Base-by-base conservation (phyloP, 2,888 invertebrate species). In the Drosophila limbata region DNA sequence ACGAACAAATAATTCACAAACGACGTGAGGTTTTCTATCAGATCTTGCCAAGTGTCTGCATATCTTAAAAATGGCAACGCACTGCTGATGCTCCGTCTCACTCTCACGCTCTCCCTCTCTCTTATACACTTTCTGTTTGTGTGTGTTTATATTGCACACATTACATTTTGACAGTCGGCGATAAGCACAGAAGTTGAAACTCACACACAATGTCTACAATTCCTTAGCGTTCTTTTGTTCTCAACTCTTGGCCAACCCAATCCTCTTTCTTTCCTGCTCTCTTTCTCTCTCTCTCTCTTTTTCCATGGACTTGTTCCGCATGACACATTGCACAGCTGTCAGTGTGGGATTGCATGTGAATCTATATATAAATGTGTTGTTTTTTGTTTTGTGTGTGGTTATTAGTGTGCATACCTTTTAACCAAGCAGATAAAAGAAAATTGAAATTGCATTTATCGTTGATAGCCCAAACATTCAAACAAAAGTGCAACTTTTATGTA, bases 341-440 rank as follows among this genome's bases (percentile, higher is more conserved):
- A 39, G 17, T 47, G 13, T 19, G 11, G 19, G 15, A 21, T 17
- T 31, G 21, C 55, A 28, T 48, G 5, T 61, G 37, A 37, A 42
- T 19, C 19, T 19, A 42, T 21, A 25, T 5, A 25, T 25, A 25
- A 25, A 25, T 25, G 35, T 47, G 55, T 44, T 28, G 10, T 37
- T 33, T 35, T 39, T 60, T 39, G 8, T 42, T 40, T 17, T 44
- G 39, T 25, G 35, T 40, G 15, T 35, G 39, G 28, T n/a, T 37
- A 57, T 75, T 48, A 42, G 45, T 64, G 48, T 60, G 51, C 48
- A 60, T 52, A 31, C 42, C 63, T 64, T 61, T 69, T 59, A 51
- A 40, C 78, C 50, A 35, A 69, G 55, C 67, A 59, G 69, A 69
- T 81, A 74, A 79, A 81, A 78, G 79, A 69, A 79, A 68, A 77